These are phyloP conservation scores for Willisornis vidua DNA, from an alignment of 2,113 vertebrate genomes.

Conservation along the genomic window DNA sequence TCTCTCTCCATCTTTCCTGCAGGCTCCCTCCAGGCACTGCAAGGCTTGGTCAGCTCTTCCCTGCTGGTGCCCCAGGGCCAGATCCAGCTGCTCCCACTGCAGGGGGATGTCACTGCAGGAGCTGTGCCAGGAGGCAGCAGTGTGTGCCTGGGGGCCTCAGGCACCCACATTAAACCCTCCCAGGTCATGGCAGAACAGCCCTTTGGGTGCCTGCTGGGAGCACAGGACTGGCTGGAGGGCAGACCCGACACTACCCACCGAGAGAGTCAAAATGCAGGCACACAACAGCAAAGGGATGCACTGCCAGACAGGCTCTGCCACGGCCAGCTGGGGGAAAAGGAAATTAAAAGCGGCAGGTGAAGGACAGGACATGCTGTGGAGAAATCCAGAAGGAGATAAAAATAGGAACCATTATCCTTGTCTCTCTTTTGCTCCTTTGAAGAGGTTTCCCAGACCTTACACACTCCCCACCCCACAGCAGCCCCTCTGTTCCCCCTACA, in stretches of 20 bases:
- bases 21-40: background rate
- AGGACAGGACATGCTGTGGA: background rate
- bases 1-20: background rate
- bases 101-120: background rate
- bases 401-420: background rate
- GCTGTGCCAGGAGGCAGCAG: background rate
- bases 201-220: background rate
- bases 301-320: background rate
- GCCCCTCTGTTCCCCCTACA: background rate
- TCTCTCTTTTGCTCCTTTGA: background rate
- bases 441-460: background rate
- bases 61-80: background rate
- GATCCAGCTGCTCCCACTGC: background rate
- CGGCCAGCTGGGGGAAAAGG: background rate
- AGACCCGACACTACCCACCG: fast-evolving
- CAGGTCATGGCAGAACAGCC: background rate
- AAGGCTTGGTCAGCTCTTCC: background rate
- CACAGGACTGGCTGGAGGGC: background rate
- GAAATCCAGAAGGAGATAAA: background rate
- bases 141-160: background rate
- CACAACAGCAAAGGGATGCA: background rate
- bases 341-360: background rate
- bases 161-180: fast-evolving
- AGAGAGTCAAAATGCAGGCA: background rate
- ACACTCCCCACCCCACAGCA: fast-evolving